phyloP scores from a whole-genome alignment of 2,888 invertebrate genomes.

The Drosophila demipolita region DNA sequence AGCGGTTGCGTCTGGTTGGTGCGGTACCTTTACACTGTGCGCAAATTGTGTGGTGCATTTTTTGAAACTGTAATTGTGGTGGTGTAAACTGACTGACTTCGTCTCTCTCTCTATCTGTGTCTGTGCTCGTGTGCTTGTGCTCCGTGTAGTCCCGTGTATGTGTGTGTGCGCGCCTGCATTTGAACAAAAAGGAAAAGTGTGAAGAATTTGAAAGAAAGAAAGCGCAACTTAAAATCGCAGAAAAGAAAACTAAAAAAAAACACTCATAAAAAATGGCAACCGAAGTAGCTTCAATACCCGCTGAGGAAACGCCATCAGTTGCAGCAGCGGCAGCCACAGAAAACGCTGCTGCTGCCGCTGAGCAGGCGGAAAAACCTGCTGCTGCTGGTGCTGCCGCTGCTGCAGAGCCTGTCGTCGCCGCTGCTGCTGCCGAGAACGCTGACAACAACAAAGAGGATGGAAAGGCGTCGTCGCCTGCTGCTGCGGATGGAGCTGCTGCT shows the following conservation, averaged over 20 bases:
- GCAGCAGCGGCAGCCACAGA: slow-evolving; percentile 83
- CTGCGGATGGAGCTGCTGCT: slow-evolving; percentile 60
- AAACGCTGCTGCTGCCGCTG: slow-evolving; percentile 66
- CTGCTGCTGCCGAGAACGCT: slow-evolving; percentile 59
- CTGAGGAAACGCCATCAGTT: slow-evolving; percentile 85
- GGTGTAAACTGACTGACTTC: slow-evolving; percentile 53
- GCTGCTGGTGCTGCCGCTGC: slow-evolving; percentile 54
- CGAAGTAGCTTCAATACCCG: slow-evolving; percentile 87
- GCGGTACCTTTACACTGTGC: slow-evolving; percentile 52
- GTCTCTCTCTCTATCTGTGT: slow-evolving; percentile 57
- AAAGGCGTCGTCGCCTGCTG: slow-evolving; percentile 82
- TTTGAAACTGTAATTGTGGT: slow-evolving; percentile 69
- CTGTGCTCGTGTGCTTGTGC: slow-evolving; percentile 46
- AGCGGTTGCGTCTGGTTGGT: slow-evolving; percentile 73
- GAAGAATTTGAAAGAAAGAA: slow-evolving; percentile 64
- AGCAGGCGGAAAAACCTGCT: slow-evolving; percentile 66
- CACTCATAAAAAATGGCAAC: slow-evolving; percentile 88
- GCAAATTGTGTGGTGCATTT: slow-evolving; percentile 68
- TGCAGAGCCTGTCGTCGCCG: slow-evolving; percentile 83
- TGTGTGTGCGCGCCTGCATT: slow-evolving; percentile 70
- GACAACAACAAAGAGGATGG: slow-evolving; percentile 86
- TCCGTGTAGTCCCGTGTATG: slow-evolving; percentile 47
- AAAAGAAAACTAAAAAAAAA: slow-evolving; percentile 38
- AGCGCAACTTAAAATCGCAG: slow-evolving; percentile 58
- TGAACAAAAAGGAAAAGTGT: slow-evolving; percentile 76